Percentiles rank a stretch among this genome's conserved stretches.
phyloP scores from a whole-genome alignment of 1,140 invertebrate genomes.

The Halictus rubicundus region DNA sequence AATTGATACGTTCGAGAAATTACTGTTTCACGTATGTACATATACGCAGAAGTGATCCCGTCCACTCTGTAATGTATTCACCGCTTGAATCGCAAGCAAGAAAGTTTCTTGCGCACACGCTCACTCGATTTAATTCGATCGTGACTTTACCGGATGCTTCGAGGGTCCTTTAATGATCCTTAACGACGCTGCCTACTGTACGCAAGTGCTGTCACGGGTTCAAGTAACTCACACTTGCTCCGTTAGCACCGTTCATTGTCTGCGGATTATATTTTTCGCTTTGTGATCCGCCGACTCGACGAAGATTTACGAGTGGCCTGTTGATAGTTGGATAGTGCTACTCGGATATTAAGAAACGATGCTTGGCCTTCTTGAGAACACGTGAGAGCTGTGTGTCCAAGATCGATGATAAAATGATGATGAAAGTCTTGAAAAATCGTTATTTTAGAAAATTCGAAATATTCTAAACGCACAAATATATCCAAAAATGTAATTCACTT shows the following conservation, averaged over 20 bases:
- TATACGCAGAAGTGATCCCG: background rate
- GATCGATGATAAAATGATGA: too few relatives aligned
- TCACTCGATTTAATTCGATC: slow-evolving; percentile 55
- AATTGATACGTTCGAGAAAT: too few relatives aligned
- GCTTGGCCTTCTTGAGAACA: background rate
- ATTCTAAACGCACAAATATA: too few relatives aligned
- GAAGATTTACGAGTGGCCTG: background rate
- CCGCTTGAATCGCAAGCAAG: background rate
- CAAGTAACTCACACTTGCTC: slow-evolving; percentile 31
- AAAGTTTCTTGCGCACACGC: slow-evolving; percentile 16
- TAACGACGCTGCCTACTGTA: slow-evolving; percentile 45
- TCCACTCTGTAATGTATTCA: background rate
- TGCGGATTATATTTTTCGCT: background rate
- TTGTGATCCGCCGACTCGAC: background rate
- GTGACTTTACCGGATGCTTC: slow-evolving; percentile 58
- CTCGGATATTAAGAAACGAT: background rate
- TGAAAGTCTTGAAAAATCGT: too few relatives aligned
- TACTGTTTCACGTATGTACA: too few relatives aligned
- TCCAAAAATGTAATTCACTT: too few relatives aligned
- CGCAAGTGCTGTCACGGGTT: slow-evolving; percentile 32
- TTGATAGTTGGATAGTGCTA: background rate
- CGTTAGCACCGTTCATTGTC: slow-evolving; percentile 17
- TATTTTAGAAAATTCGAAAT: too few relatives aligned
- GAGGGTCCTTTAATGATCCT: slow-evolving; percentile 56
- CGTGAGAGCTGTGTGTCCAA: too few relatives aligned